These are phyloP conservation scores for Lasaia peninsularis DNA, from an alignment of 1,140 invertebrate genomes.

Conservation along the genomic window DNA sequence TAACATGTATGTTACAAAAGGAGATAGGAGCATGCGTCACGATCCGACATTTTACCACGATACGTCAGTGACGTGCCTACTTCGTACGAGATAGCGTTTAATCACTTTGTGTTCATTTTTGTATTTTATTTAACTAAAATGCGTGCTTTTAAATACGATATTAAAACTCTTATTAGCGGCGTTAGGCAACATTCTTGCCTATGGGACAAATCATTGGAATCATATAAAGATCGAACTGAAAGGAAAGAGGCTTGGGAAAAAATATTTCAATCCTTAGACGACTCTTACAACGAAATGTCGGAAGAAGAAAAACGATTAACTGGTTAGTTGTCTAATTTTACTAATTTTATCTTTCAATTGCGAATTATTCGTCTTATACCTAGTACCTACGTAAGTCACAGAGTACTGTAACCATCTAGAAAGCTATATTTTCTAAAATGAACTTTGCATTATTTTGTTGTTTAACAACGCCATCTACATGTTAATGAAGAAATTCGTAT, in stretches of 20 bases:
- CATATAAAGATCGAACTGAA: constrained; percentile 55
- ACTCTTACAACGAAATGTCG: constrained; percentile 42
- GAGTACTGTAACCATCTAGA: no score
- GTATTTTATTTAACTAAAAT: constrained; percentile 19
- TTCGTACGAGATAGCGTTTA: constrained; percentile 22
- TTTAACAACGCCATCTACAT: no score
- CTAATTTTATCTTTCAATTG: neutral
- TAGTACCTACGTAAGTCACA: no score
- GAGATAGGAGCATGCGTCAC: constrained; percentile 33
- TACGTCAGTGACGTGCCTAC: constrained; percentile 39
- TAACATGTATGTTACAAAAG: constrained; percentile 16
- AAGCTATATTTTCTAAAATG: no score
- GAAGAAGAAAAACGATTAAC: constrained; percentile 22
- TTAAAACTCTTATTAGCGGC: constrained; percentile 38
- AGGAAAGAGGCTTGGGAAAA: constrained; percentile 52
- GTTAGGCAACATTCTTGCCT: constrained; percentile 44
- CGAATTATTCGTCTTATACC: no score
- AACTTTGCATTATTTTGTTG: no score
- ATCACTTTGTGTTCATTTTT: constrained; percentile 17
- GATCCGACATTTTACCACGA: constrained; percentile 41
- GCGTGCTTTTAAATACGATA: constrained; percentile 53
- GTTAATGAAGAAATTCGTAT: no score
- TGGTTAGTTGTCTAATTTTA: constrained; percentile 17
- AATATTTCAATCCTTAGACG: constrained; percentile 45
- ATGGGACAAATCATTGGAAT: constrained; percentile 54